Evolutionary conservation across 2,888 invertebrate genomes (phyloP).

Genomic region (Sphaeridia pumilis): DNA sequence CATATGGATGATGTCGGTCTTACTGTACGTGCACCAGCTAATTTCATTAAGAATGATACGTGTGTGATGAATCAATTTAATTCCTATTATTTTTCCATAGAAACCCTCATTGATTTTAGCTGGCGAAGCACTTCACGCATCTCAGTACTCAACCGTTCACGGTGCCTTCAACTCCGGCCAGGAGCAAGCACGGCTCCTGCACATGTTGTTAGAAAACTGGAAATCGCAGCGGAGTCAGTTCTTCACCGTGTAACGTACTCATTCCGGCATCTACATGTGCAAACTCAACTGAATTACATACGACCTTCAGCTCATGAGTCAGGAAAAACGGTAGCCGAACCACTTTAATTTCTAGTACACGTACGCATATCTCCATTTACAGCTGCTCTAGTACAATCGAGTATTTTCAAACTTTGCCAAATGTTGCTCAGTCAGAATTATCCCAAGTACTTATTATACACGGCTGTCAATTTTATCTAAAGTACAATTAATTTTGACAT

Average conservation of each 20-base stretch:
- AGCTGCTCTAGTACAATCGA: too few relatives aligned
- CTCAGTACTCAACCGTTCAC: conserved; percentile 54
- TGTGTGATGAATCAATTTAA: neutral
- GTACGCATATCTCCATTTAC: too few relatives aligned
- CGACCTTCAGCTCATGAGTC: too few relatives aligned
- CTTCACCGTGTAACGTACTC: neutral
- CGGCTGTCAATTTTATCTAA: too few relatives aligned
- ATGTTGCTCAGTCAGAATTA: too few relatives aligned
- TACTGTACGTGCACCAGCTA: neutral
- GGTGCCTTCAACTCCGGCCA: conserved; percentile 53
- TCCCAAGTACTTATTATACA: too few relatives aligned
- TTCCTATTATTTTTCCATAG: conserved; percentile 20
- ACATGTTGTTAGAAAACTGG: conserved; percentile 36
- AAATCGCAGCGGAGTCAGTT: neutral
- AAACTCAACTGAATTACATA: too few relatives aligned
- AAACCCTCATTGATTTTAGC: conserved; percentile 49
- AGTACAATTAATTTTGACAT: too few relatives aligned
- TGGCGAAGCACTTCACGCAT: conserved; percentile 52
- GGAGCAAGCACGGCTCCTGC: conserved; percentile 44
- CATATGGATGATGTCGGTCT: conserved; percentile 12
- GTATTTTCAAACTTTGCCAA: too few relatives aligned
- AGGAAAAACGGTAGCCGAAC: too few relatives aligned
- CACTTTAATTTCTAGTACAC: too few relatives aligned
- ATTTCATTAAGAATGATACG: neutral
- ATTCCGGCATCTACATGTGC: too few relatives aligned